phyloP scores from a whole-genome alignment of 2,888 invertebrate species.

The Nephrotoma appendiculata region DNA sequence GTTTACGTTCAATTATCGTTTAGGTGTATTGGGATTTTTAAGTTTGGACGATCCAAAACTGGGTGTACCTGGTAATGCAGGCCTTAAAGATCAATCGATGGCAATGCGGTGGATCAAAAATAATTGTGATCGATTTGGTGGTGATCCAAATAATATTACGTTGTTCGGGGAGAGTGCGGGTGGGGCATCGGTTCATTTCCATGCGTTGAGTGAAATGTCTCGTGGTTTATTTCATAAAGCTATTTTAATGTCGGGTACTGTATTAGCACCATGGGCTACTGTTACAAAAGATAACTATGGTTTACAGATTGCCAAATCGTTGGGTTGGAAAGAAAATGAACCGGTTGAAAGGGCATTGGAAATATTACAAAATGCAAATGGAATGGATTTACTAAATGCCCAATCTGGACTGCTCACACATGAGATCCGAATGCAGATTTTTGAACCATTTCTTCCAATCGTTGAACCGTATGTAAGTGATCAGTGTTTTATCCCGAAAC shows the following conservation, averaged over 20 bases:
- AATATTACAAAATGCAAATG: neutral
- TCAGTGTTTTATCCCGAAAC: neutral
- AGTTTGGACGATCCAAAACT: conserved; percentile 32
- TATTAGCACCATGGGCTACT: neutral
- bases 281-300: conserved; percentile 10
- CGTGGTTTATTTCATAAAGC: neutral
- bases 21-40: conserved; percentile 31
- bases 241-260: neutral
- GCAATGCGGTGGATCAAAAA: neutral
- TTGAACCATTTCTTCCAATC: conserved; percentile 3
- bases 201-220: neutral
- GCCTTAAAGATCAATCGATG: neutral
- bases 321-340: neutral
- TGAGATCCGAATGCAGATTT: neutral
- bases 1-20: conserved; percentile 15
- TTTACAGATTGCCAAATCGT: neutral
- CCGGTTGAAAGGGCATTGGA: neutral
- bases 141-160: neutral
- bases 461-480: neutral
- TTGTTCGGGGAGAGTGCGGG: neutral
- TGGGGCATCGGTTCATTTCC: neutral
- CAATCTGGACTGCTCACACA: neutral
- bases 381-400: neutral
- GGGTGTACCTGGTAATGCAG: conserved; percentile 34
- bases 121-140: neutral